Conservation (phyloP, 2,797 vertebrate species). For the Myiothlypis coronata region DNA sequence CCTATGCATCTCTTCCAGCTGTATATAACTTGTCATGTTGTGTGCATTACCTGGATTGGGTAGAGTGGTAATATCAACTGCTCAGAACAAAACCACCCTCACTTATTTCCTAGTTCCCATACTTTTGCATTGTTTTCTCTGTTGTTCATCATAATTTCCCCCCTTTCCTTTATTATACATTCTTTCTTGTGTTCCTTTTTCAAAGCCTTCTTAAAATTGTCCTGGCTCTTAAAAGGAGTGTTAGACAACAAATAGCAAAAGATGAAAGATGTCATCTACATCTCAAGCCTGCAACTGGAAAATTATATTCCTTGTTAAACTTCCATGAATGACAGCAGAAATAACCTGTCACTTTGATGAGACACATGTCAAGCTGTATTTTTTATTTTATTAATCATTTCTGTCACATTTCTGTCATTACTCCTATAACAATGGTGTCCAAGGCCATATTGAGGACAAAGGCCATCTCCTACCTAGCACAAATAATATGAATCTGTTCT, state of each 20-base stretch:
- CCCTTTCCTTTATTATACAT: background rate
- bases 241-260: background rate
- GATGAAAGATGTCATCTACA: background rate
- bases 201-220: background rate
- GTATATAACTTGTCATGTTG: fast-evolving
- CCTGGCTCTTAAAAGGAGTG: background rate
- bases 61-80: background rate
- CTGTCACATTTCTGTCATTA: background rate
- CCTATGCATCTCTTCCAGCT: background rate
- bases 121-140: background rate
- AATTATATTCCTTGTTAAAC: background rate
- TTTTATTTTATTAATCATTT: background rate
- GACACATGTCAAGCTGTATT: background rate
- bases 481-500: background rate
- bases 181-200: background rate
- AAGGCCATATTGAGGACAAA: background rate
- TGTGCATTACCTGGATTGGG: background rate
- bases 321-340: conserved; percentile 9
- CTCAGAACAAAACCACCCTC: background rate
- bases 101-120: background rate
- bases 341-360: background rate
- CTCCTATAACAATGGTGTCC: background rate
- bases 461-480: background rate
- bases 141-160: background rate
- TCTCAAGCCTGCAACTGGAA: background rate